Evolutionary conservation across 2,113 vertebrate species (phyloP).

Genomic region (Probosciger aterrimus): DNA sequence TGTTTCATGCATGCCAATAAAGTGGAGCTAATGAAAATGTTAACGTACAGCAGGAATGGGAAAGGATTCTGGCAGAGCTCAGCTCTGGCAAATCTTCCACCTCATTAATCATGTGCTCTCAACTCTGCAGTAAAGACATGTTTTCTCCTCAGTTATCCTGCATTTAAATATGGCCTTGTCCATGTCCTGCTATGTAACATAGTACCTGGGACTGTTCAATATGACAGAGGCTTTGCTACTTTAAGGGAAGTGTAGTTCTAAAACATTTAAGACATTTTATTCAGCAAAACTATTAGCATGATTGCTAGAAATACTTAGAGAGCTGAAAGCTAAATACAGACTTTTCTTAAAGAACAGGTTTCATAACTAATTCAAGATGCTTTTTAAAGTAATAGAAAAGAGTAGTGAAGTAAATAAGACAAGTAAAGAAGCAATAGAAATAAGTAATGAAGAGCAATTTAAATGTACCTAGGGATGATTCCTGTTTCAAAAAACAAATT

Average conservation of each 20-base stretch:
- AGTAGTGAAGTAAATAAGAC: neutral
- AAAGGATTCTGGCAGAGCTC: neutral
- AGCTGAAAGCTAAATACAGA: neutral
- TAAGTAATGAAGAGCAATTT: neutral
- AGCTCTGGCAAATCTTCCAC: neutral
- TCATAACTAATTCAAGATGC: neutral
- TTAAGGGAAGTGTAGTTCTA: neutral
- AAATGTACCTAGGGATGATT: neutral
- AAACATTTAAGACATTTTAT: neutral
- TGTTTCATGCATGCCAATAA: neutral
- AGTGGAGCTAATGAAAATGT: rapidly evolving
- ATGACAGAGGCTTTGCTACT: neutral
- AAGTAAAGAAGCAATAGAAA: neutral
- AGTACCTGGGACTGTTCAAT: neutral
- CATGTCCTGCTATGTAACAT: neutral
- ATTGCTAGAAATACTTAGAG: neutral
- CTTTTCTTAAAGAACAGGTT: neutral
- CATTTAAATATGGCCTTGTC: neutral
- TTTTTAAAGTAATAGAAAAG: neutral
- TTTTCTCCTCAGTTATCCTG: neutral
- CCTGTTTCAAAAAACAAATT: neutral
- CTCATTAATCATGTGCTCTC: neutral
- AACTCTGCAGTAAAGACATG: neutral
- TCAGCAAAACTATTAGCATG: neutral
- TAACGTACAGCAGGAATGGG: neutral